phyloP scores from a whole-genome alignment of 2,797 vertebrate genomes.

The Rhynchotus rufescens region DNA sequence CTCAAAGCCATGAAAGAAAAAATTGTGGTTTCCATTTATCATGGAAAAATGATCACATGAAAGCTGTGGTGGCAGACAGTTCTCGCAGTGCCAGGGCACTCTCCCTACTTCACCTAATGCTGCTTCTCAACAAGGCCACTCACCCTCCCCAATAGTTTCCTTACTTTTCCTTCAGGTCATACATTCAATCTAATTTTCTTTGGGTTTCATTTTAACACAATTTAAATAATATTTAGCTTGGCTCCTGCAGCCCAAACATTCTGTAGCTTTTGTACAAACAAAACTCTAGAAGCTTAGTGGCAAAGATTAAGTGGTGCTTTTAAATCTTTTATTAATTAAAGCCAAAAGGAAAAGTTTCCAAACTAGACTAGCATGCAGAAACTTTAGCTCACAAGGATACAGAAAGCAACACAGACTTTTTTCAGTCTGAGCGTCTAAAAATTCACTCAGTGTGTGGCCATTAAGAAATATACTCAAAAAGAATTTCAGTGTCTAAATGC shows the following conservation, averaged over 20 bases:
- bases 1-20: neutral
- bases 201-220: conserved; percentile 43
- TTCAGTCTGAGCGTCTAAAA: neutral
- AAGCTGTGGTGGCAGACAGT: neutral
- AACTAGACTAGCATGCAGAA: neutral
- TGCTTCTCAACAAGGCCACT: neutral
- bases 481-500: neutral
- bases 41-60: neutral
- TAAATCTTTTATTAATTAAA: conserved; percentile 45
- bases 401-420: neutral
- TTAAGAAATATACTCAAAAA: neutral
- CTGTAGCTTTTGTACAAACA: conserved; percentile 35
- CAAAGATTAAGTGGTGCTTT: conserved; percentile 38
- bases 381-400: neutral
- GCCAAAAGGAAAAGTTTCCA: neutral
- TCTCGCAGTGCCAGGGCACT: neutral
- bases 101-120: neutral
- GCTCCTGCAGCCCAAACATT: conserved; percentile 17
- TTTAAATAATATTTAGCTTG: conserved; percentile 57
- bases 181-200: conserved; percentile 13
- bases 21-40: neutral
- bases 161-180: neutral
- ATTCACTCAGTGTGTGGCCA: neutral
- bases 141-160: neutral
- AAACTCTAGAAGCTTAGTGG: neutral